These are phyloP conservation scores for Eidolon helvum DNA, from an alignment of 2,113 vertebrate genomes.

Conservation along the genomic window DNA sequence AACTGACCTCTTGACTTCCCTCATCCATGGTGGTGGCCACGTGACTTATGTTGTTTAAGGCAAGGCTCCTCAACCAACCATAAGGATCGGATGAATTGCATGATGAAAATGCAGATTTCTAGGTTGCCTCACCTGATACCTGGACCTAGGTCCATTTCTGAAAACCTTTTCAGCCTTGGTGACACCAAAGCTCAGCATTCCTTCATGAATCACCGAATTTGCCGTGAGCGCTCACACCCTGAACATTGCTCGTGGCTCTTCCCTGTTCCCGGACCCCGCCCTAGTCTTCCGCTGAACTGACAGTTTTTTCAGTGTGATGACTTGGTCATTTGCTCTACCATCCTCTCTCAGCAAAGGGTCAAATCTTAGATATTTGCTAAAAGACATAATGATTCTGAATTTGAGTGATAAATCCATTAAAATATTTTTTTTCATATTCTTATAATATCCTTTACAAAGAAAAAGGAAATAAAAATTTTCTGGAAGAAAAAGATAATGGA, in stretches of 20 bases:
- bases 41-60: not conserved
- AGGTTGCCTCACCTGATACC: not conserved
- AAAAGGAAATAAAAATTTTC: not conserved
- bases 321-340: too few relatives aligned
- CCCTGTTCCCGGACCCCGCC: not conserved
- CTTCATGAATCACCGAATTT: not conserved
- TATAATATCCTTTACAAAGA: not conserved
- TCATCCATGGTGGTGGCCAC: not conserved
- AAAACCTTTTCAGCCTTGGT: not conserved
- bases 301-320: too few relatives aligned
- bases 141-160: not conserved
- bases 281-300: not conserved
- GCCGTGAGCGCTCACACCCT: not conserved
- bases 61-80: not conserved
- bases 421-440: not conserved
- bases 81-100: not conserved
- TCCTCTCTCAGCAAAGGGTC: not conserved
- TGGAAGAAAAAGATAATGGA: not conserved
- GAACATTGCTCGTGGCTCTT: accelerated
- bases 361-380: not conserved
- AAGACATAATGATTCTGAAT: not conserved
- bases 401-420: not conserved
- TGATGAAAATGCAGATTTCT: not conserved
- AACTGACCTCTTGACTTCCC: not conserved
- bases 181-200: not conserved